Evolutionary conservation across 1,140 invertebrate species (phyloP).

Genomic region (Ostrea edulis): DNA sequence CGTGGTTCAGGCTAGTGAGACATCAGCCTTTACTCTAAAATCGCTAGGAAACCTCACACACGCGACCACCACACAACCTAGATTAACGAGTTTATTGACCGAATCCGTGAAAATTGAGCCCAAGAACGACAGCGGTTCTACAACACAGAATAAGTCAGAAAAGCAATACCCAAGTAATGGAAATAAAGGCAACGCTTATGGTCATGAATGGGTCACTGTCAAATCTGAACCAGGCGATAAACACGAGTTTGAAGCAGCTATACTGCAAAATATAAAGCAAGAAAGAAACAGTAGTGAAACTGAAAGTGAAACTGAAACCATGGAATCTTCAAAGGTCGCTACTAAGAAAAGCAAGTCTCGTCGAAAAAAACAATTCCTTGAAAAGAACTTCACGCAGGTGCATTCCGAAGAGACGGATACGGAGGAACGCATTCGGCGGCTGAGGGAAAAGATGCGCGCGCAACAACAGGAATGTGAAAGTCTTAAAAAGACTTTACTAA

Average conservation of each 20-base stretch:
- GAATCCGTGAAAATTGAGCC: not conserved
- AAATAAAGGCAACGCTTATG: not conserved
- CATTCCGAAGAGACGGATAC: not conserved
- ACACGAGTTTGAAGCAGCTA: slow-evolving; percentile 9
- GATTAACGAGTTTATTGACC: not conserved
- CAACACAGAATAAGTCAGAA: not conserved
- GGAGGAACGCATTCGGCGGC: not conserved
- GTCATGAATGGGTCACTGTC: not conserved
- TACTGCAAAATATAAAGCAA: not conserved
- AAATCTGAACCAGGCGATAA: slow-evolving; percentile 13
- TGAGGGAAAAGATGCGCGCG: slow-evolving; percentile 1
- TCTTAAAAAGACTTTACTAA: slow-evolving; percentile 9
- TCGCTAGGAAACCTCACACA: no score
- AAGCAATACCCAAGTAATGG: not conserved
- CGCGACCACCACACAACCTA: no score
- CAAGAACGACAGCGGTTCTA: not conserved
- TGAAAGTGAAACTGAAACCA: slow-evolving; percentile 3
- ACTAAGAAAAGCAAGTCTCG: not conserved
- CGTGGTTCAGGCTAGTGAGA: no score
- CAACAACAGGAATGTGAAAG: slow-evolving; percentile 5
- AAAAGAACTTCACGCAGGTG: not conserved
- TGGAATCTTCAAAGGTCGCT: not conserved
- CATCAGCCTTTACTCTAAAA: no score
- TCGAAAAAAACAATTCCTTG: not conserved
- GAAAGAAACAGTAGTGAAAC: not conserved